phyloP scores from a whole-genome alignment of 2,113 vertebrate genomes.

The Machaerirhynchus nigripectus region DNA sequence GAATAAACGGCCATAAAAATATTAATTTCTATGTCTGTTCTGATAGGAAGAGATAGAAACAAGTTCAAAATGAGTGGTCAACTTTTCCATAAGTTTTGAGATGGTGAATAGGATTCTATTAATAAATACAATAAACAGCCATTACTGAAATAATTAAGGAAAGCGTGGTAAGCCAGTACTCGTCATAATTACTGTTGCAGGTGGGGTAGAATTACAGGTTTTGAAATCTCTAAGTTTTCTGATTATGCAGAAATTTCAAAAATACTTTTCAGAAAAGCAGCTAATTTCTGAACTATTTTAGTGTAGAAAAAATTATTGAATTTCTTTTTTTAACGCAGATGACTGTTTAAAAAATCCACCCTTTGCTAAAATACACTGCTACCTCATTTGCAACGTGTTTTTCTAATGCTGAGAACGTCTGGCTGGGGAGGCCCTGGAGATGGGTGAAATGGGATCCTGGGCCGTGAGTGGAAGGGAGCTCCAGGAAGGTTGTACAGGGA shows the following conservation, averaged over 20 bases:
- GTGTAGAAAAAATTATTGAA: neutral
- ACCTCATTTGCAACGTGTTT: neutral
- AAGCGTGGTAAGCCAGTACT: neutral
- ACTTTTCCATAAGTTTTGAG: neutral
- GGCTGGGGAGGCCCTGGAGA: neutral
- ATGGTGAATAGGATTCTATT: neutral
- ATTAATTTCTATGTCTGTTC: neutral
- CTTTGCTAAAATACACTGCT: neutral
- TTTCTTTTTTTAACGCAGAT: neutral
- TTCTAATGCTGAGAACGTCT: neutral
- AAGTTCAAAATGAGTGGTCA: neutral
- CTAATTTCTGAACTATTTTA: neutral
- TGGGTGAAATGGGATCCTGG: neutral
- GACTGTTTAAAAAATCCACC: neutral
- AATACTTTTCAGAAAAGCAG: neutral
- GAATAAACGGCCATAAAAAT: neutral
- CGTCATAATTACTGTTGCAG: neutral
- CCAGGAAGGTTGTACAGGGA: neutral
- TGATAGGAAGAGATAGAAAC: neutral
- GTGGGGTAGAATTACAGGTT: neutral
- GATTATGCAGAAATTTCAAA: neutral
- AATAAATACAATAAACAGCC: neutral
- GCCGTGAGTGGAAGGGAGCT: fast-evolving
- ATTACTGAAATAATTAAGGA: neutral
- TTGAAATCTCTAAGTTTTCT: neutral